Base-by-base conservation (phyloP, 2,888 invertebrate genomes). In the Noctua janthe region DNA sequence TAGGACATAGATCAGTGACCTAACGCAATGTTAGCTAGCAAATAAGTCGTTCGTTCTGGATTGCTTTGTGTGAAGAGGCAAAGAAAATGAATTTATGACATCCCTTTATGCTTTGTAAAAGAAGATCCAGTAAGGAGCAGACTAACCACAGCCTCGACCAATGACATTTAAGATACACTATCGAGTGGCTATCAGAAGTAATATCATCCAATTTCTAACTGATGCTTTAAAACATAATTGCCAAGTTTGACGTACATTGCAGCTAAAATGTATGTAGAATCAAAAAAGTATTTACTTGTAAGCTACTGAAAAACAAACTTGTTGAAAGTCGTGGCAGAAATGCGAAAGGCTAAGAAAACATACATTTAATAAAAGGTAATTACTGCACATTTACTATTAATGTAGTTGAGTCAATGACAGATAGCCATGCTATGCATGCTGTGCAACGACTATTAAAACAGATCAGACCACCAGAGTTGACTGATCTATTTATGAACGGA, bases 1-100 rank as follows among this genome's bases (percentile, higher is more conserved):
- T 84, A 71, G 80, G 70, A 29, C 56, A 59, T 78, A 73, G 79
- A 49, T 75, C 72, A 75, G n/a, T 64, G 75, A 75, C 69, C 66
- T 59, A 70, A 43, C 62, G 66, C 17, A 29, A 20, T 47, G 10
- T 15, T 11, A 20, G n/a, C 20, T 47, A 67, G 20, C 8, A 43
- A 74, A 82, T 66, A 66, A 20, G 59, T 29, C n/a, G n/a, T 59
- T n/a, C 59, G 10, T 10, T 23, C n/a, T n/a, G 59, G 59, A 59
- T 59, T 59, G n/a, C 13, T 59, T 59, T 59, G 59, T n/a, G 13
- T 59, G 1, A 13, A 59, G 0, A 23, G 10, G 56, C 11, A 56
- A 59, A 59, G n/a, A n/a, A n/a, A 59, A 59, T 59, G n/a, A 1
- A 1, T 1, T 56, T 0, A 5, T 51, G 6, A 4, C 17, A 51